Base-by-base conservation (phyloP, 2,888 invertebrate species). In the Nephrotoma guestfalica region DNA sequence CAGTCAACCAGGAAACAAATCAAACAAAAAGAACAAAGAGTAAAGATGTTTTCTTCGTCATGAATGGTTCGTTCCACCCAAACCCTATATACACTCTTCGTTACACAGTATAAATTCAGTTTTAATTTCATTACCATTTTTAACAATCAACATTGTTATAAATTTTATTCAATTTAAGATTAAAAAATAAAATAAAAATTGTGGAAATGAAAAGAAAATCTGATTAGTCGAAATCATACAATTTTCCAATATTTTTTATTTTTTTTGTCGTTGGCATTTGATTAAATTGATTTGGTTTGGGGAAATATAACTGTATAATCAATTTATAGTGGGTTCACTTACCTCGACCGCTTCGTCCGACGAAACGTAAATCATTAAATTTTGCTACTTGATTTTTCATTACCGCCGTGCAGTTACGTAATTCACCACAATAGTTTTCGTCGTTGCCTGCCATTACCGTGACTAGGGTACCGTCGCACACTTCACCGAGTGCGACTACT, bases 361-460 rank as follows among this genome's bases (percentile, higher is more conserved):
- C 98, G 93, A 99, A 99, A 91, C 99, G 94, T 87, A 99, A 94
- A 93, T 99, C 99, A 91, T 98, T 98, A 92, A 99, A 99, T 93
- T 98, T 98, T 86, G 99, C 99, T 88, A 98, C 97, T 91, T 98
- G 97, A 91, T 98, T 98, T 93, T 98, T 98, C 96, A 98, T 97
- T 88, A 97, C 96, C 0, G 98, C 97, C 15, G 97, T 96, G 89
- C 95, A 96, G 92, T 99, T 99, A 89, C 98, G 93, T 88, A 98
- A 93, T 91, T 99, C 98, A 2, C 97, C 98, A 90, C 97, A 97
- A 91, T 95, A 97, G 92, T 98, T 99, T 92, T 99, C 98, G 90
- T 99, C 99, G 91, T 99, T 99, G 41, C 99, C 99, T 41, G 98
- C 99, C 86, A 96, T 93, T 86, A 99, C 96, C 18, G 97, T 97